These are phyloP conservation scores for Magallana angulata DNA, from an alignment of 1,140 invertebrate species.

Conservation along the genomic window DNA sequence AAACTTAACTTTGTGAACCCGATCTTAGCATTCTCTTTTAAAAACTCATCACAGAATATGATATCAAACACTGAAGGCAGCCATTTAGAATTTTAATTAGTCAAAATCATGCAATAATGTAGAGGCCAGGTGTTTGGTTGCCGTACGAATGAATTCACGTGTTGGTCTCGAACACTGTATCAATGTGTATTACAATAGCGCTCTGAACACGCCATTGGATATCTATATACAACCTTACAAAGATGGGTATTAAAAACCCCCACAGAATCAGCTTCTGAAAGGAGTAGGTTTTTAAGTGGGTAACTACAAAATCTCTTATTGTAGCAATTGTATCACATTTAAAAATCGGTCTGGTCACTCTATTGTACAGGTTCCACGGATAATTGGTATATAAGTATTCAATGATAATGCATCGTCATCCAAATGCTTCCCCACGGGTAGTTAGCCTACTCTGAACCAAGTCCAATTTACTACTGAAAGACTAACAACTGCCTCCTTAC, in stretches of 20 bases:
- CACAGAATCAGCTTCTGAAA: not conserved
- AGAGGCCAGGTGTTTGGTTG: conserved; percentile 16
- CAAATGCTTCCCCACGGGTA: conserved; percentile 8
- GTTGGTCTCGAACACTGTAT: not conserved
- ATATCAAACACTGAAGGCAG: not conserved
- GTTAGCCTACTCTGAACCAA: conserved; percentile 4
- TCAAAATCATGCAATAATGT: conserved; percentile 12
- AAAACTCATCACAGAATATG: not conserved
- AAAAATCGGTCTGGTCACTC: not conserved
- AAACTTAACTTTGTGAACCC: not conserved
- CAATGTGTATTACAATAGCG: too few relatives aligned
- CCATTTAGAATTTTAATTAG: not conserved
- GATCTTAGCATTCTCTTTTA: not conserved
- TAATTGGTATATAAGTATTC: conserved; percentile 35
- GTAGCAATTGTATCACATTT: conserved; percentile 8
- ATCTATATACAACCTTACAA: not conserved
- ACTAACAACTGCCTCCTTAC: conserved; percentile 19
- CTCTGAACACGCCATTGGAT: not conserved
- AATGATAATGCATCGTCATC: conserved; percentile 32
- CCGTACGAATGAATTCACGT: not conserved
- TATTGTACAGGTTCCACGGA: not conserved
- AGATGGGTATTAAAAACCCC: not conserved
- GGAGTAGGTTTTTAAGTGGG: not conserved
- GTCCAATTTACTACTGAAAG: conserved; percentile 11
- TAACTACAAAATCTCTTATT: not conserved